Conservation (phyloP, 2,113 vertebrate species). For the Lampris incognitus region DNA sequence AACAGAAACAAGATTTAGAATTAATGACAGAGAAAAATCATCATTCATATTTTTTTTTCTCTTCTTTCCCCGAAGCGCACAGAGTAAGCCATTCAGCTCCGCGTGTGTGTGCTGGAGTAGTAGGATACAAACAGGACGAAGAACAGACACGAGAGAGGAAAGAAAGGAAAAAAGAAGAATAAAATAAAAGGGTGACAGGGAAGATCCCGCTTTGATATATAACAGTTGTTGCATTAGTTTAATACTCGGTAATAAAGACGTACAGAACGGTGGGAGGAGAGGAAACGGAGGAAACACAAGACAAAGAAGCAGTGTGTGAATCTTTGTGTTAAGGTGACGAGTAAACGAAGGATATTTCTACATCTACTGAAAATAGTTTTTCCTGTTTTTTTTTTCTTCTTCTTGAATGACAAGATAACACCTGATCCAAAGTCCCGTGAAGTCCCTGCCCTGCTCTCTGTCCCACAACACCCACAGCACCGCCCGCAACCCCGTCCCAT, state of each 20-base stretch:
- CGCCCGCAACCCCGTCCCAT: background rate
- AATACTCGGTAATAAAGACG: slow-evolving; percentile 76
- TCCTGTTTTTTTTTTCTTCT: slow-evolving; percentile 22
- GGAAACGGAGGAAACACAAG: slow-evolving; percentile 52
- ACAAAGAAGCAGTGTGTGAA: slow-evolving; percentile 56
- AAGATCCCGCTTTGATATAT: slow-evolving; percentile 61
- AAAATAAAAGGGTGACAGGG: slow-evolving; percentile 49
- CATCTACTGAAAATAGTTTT: slow-evolving; percentile 52
- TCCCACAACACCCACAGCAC: background rate
- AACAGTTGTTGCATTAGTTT: slow-evolving; percentile 72
- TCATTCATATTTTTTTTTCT: slow-evolving; percentile 64
- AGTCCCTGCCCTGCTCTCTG: slow-evolving; percentile 15
- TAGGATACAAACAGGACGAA: slow-evolving; percentile 64
- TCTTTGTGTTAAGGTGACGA: slow-evolving; percentile 46
- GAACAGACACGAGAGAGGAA: slow-evolving; percentile 50
- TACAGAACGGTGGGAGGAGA: slow-evolving; percentile 45
- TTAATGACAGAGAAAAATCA: slow-evolving; percentile 72
- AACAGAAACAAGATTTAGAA: slow-evolving; percentile 82
- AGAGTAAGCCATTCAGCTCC: slow-evolving; percentile 69
- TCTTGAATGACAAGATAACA: slow-evolving; percentile 47
- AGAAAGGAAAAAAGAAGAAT: slow-evolving; percentile 41
- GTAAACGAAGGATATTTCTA: slow-evolving; percentile 69
- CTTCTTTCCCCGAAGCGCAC: slow-evolving; percentile 73
- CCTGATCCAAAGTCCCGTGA: slow-evolving; percentile 38
- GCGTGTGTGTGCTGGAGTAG: slow-evolving; percentile 55